phyloP scores from a whole-genome alignment of 1,140 invertebrate species.

The Eupeodes corollae region DNA sequence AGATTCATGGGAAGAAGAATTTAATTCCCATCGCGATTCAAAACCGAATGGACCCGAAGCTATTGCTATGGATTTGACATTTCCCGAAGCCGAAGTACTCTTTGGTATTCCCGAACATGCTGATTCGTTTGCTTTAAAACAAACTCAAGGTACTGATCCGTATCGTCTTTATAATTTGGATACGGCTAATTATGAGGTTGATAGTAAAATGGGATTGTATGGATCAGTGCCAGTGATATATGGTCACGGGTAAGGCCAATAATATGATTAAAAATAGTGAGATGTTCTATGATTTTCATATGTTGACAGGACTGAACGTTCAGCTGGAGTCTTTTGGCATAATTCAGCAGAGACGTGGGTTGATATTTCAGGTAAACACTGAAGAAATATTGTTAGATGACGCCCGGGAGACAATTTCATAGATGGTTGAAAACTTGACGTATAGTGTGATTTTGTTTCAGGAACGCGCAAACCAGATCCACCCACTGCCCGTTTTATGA shows the following conservation, averaged over 20 bases:
- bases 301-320: constrained; percentile 52
- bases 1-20: constrained; percentile 93
- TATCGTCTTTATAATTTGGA: constrained; percentile 97
- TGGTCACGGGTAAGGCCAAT: constrained; percentile 84
- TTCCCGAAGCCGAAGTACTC: constrained; percentile 79
- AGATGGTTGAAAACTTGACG: background rate
- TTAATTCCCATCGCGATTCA: constrained; percentile 83
- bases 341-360: constrained; percentile 99
- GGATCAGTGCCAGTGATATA: constrained; percentile 88
- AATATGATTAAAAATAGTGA: background rate
- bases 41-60: constrained; percentile 92
- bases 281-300: constrained; percentile 3
- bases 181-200: constrained; percentile 96
- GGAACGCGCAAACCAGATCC: constrained; percentile 26
- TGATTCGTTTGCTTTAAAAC: constrained; percentile 74
- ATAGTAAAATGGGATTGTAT: constrained; percentile 93
- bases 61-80: constrained; percentile 87
- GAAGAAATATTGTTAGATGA: no score
- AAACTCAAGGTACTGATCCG: constrained; percentile 78
- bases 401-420: background rate
- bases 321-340: constrained; percentile 89
- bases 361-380: no score
- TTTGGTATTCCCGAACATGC: constrained; percentile 98
- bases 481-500: constrained; percentile 63
- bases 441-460: background rate